A percentile compares a stretch with the other conserved stretches of the same genome.
Conservation (phyloP, 2,113 vertebrate species). For the Dromas ardeola region DNA sequence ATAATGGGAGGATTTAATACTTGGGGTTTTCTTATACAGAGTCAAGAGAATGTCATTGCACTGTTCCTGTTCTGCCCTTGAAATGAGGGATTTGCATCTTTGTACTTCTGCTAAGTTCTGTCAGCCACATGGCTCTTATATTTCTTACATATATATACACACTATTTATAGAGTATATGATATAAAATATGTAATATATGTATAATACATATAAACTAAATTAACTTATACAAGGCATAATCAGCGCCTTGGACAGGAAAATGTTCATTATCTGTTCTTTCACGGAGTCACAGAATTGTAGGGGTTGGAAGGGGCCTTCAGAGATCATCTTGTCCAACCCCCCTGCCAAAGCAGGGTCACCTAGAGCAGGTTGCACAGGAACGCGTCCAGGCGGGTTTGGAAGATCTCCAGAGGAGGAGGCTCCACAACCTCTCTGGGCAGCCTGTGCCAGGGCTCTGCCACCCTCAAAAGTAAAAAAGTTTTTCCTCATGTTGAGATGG, state of each 20-base stretch:
- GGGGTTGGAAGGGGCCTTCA: too few species aligned
- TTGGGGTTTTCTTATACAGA: background rate
- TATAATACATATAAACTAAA: background rate
- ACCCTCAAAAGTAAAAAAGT: too few species aligned
- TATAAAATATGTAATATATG: background rate
- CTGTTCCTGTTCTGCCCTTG: background rate
- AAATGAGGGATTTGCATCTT: background rate
- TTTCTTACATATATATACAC: background rate
- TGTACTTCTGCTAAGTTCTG: fast-evolving
- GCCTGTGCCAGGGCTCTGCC: too few species aligned
- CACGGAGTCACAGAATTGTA: too few species aligned
- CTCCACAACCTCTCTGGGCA: too few species aligned
- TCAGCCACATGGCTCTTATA: background rate
- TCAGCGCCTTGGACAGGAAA: fast-evolving
- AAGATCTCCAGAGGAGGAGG: too few species aligned
- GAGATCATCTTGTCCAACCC: too few species aligned
- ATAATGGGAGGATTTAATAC: background rate
- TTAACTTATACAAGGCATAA: background rate
- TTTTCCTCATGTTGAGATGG: too few species aligned
- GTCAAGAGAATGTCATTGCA: background rate
- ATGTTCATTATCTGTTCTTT: background rate
- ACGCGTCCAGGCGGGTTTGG: too few species aligned
- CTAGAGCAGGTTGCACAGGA: too few species aligned
- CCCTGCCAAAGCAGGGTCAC: too few species aligned
- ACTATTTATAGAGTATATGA: background rate